Evolutionary conservation across 2,113 vertebrate species (phyloP).

Genomic region (Sprattus sprattus): DNA sequence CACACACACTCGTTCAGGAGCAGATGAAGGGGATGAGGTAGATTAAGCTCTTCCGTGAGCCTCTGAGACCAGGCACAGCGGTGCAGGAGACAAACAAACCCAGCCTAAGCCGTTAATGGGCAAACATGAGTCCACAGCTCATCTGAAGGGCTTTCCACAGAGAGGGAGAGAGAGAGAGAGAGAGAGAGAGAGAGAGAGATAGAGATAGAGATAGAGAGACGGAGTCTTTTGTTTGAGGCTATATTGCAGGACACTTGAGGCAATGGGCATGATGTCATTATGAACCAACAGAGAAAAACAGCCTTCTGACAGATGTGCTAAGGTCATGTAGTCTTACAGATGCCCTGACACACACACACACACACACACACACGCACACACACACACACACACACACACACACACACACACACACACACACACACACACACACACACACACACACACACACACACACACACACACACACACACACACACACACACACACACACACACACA

Average conservation of each 20-base stretch:
- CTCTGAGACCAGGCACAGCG: conserved; percentile 1
- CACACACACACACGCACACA: neutral
- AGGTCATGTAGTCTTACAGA: neutral
- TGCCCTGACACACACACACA: neutral
- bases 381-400: neutral
- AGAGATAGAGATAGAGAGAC: neutral
- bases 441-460: neutral
- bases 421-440: neutral
- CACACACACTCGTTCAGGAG: neutral
- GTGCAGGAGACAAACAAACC: conserved; percentile 10
- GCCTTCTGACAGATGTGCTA: neutral
- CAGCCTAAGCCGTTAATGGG: conserved; percentile 1
- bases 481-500: neutral
- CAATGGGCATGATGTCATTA: neutral
- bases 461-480: no score
- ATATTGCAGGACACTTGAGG: conserved; percentile 12
- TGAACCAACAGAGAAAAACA: conserved; percentile 6
- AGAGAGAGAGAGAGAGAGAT: neutral
- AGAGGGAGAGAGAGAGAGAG: neutral
- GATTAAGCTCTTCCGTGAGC: neutral
- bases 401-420: neutral
- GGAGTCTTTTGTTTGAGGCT: neutral
- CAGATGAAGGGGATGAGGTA: conserved; percentile 17
- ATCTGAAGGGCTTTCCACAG: neutral
- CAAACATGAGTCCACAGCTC: conserved; percentile 9